A percentile compares a stretch with the other conserved stretches of the same genome.
phyloP scores from a whole-genome alignment of 2,797 vertebrate genomes.

The Megaceryle alcyon region DNA sequence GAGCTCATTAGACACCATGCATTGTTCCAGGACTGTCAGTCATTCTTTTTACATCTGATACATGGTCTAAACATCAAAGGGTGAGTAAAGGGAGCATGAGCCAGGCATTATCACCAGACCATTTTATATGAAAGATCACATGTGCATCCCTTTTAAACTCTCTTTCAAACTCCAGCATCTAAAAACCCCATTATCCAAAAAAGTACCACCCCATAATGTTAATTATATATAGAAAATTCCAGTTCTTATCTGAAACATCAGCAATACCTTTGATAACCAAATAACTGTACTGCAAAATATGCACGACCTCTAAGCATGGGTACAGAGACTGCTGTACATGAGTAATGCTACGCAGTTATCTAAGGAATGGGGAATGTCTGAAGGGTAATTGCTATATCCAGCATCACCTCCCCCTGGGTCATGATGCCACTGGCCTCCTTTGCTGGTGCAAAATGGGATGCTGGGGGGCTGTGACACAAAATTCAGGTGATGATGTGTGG shows the following conservation, averaged over 20 bases:
- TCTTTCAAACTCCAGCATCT: background rate
- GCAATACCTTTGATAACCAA: constrained; percentile 10
- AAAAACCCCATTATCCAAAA: constrained; percentile 20
- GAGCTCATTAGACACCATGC: constrained; percentile 13
- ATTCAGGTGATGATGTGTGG: background rate
- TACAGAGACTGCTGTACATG: background rate
- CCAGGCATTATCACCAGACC: constrained; percentile 27
- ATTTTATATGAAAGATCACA: constrained; percentile 21
- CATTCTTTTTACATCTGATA: background rate
- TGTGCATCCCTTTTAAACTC: background rate
- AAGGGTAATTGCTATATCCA: background rate
- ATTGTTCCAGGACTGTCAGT: constrained; percentile 1
- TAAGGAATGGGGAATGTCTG: background rate
- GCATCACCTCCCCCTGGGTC: fast-evolving
- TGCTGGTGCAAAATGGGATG: background rate
- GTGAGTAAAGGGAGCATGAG: fast-evolving
- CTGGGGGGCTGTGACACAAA: fast-evolving
- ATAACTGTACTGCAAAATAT: background rate
- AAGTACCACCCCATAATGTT: background rate
- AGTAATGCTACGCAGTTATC: background rate
- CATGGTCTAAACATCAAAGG: constrained; percentile 41
- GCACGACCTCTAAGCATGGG: background rate
- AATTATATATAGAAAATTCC: constrained; percentile 34
- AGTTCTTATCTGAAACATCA: background rate
- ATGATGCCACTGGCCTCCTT: background rate